Evolutionary conservation across 2,888 invertebrate genomes (phyloP).

Genomic region (Apamea sordens): DNA sequence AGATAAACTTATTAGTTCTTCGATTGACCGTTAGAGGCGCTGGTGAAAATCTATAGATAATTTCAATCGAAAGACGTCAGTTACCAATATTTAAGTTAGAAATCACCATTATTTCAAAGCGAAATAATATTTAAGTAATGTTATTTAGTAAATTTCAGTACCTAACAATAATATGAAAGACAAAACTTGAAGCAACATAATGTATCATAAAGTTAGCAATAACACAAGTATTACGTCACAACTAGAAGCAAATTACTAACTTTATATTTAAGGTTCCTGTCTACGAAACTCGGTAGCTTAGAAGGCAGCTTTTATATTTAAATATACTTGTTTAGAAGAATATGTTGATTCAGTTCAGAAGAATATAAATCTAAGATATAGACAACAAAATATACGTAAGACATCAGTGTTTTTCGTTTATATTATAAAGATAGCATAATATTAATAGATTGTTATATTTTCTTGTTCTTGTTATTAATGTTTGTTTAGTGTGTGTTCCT

Average conservation of each 20-base stretch:
- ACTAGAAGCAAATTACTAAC: constrained; percentile 54
- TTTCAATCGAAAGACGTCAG: constrained; percentile 29
- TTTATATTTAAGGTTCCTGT: constrained; percentile 47
- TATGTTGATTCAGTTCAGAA: constrained; percentile 49
- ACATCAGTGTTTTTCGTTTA: constrained; percentile 76
- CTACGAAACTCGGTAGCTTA: constrained; percentile 56
- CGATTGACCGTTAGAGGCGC: constrained; percentile 33
- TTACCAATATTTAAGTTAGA: constrained; percentile 46
- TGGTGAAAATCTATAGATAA: constrained; percentile 10
- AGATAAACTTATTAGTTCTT: background rate
- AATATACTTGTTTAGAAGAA: constrained; percentile 38
- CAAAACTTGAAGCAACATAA: constrained; percentile 59
- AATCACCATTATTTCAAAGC: constrained; percentile 19
- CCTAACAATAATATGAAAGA: constrained; percentile 65
- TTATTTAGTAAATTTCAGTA: constrained; percentile 52
- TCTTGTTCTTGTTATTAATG: constrained; percentile 88
- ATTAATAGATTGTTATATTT: constrained; percentile 86
- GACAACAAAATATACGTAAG: constrained; percentile 74
- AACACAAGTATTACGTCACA: constrained; percentile 57
- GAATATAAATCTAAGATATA: constrained; percentile 49
- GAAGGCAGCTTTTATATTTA: constrained; percentile 61
- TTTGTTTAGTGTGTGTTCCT: constrained; percentile 88
- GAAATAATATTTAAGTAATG: constrained; percentile 34
- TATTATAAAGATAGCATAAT: constrained; percentile 74
- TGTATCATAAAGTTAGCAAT: constrained; percentile 45